Conservation (phyloP, 1,140 invertebrate species). For the Scylla paramamosain region DNA sequence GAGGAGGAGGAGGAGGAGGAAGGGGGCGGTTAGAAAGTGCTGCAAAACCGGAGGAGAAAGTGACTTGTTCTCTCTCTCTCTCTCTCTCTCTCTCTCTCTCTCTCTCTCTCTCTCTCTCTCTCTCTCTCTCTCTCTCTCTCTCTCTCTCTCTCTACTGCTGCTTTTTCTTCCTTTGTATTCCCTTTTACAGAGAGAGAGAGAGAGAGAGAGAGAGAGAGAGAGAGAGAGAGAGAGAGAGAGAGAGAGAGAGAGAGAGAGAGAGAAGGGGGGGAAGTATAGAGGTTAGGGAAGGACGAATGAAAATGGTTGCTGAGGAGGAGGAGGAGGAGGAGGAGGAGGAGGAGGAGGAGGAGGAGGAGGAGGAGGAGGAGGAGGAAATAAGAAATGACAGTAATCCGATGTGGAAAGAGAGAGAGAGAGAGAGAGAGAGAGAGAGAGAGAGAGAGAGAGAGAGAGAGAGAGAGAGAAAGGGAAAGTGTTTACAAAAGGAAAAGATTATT, state of each 20-base stretch:
- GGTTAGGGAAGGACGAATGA: not conserved
- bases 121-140: not conserved
- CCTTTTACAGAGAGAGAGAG: not conserved
- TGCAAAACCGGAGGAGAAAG: not conserved
- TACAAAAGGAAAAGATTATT: not conserved
- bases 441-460: not conserved
- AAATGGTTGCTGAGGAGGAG: too few relatives aligned
- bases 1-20: not conserved
- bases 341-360: not conserved
- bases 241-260: not conserved
- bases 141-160: not conserved
- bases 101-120: not conserved
- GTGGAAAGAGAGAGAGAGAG: not conserved
- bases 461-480: not conserved
- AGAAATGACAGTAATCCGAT: not conserved
- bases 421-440: not conserved
- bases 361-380: constrained; percentile 6
- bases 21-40: too few relatives aligned
- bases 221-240: not conserved
- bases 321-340: not conserved
- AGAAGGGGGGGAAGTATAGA: not conserved
- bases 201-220: constrained; percentile 40
- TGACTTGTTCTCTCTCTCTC: not conserved
- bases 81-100: not conserved
- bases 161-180: not conserved